Evolutionary conservation across 2,113 vertebrate species (phyloP), one percentile per base, ranked within the genome.

Genomic region (Scophthalmus maximus): DNA sequence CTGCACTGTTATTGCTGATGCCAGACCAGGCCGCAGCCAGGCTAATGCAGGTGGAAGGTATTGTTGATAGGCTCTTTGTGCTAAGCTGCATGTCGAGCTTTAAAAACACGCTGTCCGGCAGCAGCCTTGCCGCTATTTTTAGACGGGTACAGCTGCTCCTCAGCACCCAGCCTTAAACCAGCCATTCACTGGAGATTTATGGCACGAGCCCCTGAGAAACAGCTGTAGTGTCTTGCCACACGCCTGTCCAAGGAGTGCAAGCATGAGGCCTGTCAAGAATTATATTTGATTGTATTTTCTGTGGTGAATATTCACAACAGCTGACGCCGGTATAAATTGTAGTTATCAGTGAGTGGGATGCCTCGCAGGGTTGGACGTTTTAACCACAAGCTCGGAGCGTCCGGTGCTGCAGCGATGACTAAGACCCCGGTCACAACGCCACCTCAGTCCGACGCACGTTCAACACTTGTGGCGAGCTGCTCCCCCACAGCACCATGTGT

Each of bases 101-200:
- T 58, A 80, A 53, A 66, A 66, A 80, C 77, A 49, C 27, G 20
- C 70, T 66, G 90, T 90, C 76, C 81, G n/a, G 81, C 83, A 74
- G 85, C 77, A 88, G 81, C 83, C 82, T 79, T 59, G 72, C 1
- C 18, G 69, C 84, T 92, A 92, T 92, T 88, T 92, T 90, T 92
- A 91, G 88, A 78, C 8, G 25, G 53, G 69, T 79, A 86, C 91
- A 92, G 90, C 91, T 92, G 90, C 91, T 90, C 68, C 84, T 79
- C 66, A 85, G 84, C 80, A 69, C 69, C 82, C 84, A 81, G 75
- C 81, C 82, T 90, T 81, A 87, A 81, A 86, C 68, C 85, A 87
- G 82, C 77, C 82, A 73, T 81, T 82, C 86, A 77, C 67, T 42
- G 23, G 79, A 89, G 87, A 92, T 91, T 90, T 90, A 92, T 82